Percentiles rank a stretch among this genome's conserved stretches.
phyloP scores from a whole-genome alignment of 2,888 invertebrate species.

The Agapostemon virescens region DNA sequence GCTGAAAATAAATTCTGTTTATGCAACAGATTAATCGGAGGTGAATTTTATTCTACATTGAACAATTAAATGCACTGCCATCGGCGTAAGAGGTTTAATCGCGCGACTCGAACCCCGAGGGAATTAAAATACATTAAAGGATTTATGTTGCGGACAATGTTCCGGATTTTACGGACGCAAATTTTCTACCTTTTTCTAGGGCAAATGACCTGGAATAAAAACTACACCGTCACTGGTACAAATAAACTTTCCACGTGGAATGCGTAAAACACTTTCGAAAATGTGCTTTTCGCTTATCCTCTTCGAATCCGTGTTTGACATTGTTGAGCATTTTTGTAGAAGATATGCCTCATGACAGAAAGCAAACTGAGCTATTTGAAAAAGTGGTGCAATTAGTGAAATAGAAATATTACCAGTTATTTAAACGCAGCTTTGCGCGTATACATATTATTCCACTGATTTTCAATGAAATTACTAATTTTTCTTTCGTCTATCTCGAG shows the following conservation, averaged over 20 bases:
- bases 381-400: too few relatives aligned
- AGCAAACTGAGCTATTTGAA: too few relatives aligned
- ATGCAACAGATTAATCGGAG: conserved; percentile 30
- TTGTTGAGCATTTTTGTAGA: not conserved
- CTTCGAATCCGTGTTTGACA: not conserved
- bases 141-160: not conserved
- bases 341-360: not conserved
- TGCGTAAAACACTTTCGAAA: not conserved
- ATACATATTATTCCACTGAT: too few relatives aligned
- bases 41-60: not conserved
- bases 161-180: not conserved
- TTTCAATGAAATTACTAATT: too few relatives aligned
- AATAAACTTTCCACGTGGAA: not conserved
- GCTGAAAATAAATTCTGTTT: conserved; percentile 34
- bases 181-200: not conserved
- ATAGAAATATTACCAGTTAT: too few relatives aligned
- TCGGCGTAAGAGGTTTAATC: not conserved
- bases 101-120: not conserved
- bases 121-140: conserved; percentile 6
- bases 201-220: not conserved
- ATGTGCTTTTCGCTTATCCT: not conserved
- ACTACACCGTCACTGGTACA: not conserved
- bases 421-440: too few relatives aligned
- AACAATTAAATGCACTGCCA: not conserved
- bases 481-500: too few relatives aligned